Base-by-base conservation (phyloP, 2,888 invertebrate genomes). In the Agonopterix heracliana region DNA sequence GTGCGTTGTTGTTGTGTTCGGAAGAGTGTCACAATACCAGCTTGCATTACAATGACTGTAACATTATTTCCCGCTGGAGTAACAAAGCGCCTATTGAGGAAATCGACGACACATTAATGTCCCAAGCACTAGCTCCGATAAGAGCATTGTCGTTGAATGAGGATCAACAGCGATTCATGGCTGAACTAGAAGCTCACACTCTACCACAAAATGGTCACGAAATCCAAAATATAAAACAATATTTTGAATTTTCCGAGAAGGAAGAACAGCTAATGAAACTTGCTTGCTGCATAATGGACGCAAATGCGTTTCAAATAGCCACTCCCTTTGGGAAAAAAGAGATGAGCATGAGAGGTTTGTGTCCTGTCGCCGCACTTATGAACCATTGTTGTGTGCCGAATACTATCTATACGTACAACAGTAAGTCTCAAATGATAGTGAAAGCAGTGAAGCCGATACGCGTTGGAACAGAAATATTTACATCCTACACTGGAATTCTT, bases 341-440 rank as follows among this genome's bases (percentile, higher is more conserved):
- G 62, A 80, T 84, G 62, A 90, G 89, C 63, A 71, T 90, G 54
- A 86, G 92, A 54, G 94, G 92, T 9, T 73, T 94, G 47, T 94
- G 92, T 78, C 93, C 93, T 14, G 83, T 93, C 50, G 90, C 91
- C 1, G 90, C 91, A 41, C 78, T 93, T 52, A 90, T 93, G 79
- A 94, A 94, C 78, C 94, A 94, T 69, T 88, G 81, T 49, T 94
- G 94, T 67, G 77, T 87, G 26, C 91, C 94, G 4, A 94, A 94
- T 67, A 91, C 92, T 0, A 88, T 90, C 45, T 91, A 92, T 60
- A 88, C 88, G 46, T 93, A 91, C 60, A 91, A 92, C 60, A 69
- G 66, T 0, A 74, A 90, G 41, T 84, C 87, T 47, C 81, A 87
- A 59, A 91, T 94, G 90, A 82, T 90, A 34, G 88, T 92, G 0